Evolutionary conservation across 64 coral and sea anemone genomes (phyloP).

Genomic region (Montipora sp.): DNA sequence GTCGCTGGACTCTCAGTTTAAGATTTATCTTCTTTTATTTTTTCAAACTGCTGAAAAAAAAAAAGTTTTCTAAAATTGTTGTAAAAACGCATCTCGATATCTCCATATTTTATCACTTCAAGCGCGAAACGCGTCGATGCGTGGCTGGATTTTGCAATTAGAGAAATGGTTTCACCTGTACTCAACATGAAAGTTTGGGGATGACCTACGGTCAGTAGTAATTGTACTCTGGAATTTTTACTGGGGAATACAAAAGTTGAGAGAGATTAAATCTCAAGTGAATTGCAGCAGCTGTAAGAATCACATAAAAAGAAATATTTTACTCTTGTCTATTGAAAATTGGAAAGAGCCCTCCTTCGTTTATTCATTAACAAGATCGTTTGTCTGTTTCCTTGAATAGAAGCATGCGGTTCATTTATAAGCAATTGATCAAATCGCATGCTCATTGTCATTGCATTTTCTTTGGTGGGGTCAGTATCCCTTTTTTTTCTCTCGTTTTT

Average conservation of each 20-base stretch:
- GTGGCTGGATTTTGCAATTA: not conserved
- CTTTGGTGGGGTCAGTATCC: not conserved
- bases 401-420: conserved; percentile 4
- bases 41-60: too few relatives aligned
- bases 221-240: not conserved
- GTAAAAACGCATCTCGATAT: not conserved
- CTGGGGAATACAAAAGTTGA: not conserved
- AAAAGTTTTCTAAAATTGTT: too few relatives aligned
- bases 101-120: not conserved
- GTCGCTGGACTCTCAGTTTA: not conserved
- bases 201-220: not conserved
- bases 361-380: not conserved
- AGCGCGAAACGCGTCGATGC: not conserved
- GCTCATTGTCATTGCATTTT: not conserved
- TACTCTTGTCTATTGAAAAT: not conserved
- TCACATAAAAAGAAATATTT: conserved; percentile 1
- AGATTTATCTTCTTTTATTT: not conserved
- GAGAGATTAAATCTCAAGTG: conserved; percentile 32
- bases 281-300: conserved; percentile 33
- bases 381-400: not conserved
- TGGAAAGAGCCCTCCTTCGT: conserved; percentile 10
- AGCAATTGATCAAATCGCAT: conserved; percentile 22
- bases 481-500: conserved; percentile 16
- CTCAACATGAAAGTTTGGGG: not conserved
- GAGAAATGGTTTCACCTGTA: not conserved